Base-by-base conservation (phyloP, 2,888 invertebrate genomes). In the Cheilosia pagana region DNA sequence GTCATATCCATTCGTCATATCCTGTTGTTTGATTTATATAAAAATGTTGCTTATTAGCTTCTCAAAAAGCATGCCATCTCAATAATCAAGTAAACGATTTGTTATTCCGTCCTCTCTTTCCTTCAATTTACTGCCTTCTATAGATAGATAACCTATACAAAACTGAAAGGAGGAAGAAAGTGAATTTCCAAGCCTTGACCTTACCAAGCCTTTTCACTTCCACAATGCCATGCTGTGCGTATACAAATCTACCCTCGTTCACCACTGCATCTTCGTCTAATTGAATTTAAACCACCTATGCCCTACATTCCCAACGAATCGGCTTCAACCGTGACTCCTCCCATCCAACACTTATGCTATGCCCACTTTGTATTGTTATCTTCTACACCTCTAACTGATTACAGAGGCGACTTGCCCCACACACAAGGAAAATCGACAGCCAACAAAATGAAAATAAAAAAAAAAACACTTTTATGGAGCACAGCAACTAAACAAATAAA, bases 401-500 rank as follows among this genome's bases (percentile, higher is more conserved):
- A 75, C 59, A 25, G 35, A n/a, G 4, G 12, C 19, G 39, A 12
- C 28, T 23, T 12, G 23, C n/a, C 16, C 53, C 41, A 55, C 39
- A 57, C 28, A 60, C 75, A 76, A 76, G 67, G 8, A 3, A 67
- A 50, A 23, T 14, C 6, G 23, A 23, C 0, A n/a, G n/a, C 19
- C 50, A 62, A 60, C 25, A 41, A 19, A 52, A 41, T 7, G 16
- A 70, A 53, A 68, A 41, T 7, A 23, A 70, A 53, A 68, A 50
- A 19, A 45, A 21, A 52, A 65, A 72, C 52, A 53, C 41, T 67
- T 79, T 79, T 79, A 79, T 79, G 43, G 72, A 72, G 67, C 79
- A 72, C 79, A 79, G 65, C 72, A 72, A 79, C 72, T 67, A 72
- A 79, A 79, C 35, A 79, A 79, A 79, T 79, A 79, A 63, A 63